phyloP scores from a whole-genome alignment of 2,113 vertebrate genomes.

The Anser cygnoides region DNA sequence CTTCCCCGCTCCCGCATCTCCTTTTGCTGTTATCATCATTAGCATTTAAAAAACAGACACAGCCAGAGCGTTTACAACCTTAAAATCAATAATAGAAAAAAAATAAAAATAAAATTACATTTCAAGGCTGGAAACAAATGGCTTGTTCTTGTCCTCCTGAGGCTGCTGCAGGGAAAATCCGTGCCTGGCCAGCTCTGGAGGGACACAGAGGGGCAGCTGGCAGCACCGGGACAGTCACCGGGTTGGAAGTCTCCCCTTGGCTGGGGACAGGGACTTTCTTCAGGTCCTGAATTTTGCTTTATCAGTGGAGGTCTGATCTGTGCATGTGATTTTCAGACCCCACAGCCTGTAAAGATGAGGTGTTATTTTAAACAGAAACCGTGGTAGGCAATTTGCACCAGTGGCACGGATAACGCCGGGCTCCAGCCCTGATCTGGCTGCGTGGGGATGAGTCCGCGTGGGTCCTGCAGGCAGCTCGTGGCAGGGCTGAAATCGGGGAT shows the following conservation, averaged over 20 bases:
- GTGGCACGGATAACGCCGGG: rapidly evolving
- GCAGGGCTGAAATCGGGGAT: not conserved
- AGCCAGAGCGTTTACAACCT: not conserved
- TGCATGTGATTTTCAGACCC: rapidly evolving
- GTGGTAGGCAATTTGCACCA: rapidly evolving
- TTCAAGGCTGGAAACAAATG: not conserved
- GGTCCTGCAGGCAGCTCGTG: rapidly evolving
- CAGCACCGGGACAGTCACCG: too few relatives aligned
- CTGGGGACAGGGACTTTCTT: too few relatives aligned
- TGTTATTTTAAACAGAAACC: not conserved
- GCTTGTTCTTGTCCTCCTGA: not conserved
- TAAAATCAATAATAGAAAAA: not conserved
- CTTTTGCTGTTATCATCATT: not conserved
- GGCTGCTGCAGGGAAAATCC: not conserved
- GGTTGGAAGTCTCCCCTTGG: not conserved
- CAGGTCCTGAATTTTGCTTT: not conserved
- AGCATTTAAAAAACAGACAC: slow-evolving; percentile 22
- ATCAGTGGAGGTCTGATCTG: not conserved
- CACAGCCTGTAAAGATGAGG: rapidly evolving
- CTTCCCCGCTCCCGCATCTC: not conserved
- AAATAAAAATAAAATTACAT: not conserved
- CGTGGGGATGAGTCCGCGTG: rapidly evolving
- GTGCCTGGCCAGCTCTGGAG: not conserved
- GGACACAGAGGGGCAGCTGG: not conserved
- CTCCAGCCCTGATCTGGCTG: rapidly evolving